Evolutionary conservation across 2,888 invertebrate genomes (phyloP), one percentile per base, ranked within the genome.

Genomic region (Stratiomys singularior): DNA sequence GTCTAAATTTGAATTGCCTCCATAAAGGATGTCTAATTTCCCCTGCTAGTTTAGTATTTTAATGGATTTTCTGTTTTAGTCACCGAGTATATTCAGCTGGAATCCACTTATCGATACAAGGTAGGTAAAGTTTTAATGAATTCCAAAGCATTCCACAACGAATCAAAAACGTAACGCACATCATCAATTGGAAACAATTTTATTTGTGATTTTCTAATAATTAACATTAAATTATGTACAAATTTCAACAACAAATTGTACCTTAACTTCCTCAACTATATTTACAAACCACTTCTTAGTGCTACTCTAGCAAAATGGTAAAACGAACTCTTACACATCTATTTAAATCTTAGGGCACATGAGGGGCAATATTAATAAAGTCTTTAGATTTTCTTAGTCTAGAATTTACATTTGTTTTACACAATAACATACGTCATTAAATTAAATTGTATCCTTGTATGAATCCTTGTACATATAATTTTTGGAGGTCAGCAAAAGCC

Each of bases 271-370:
- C 3, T n/a, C 52, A 52, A 9, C 15, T 15, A 52, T 60, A 60
- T 60, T 0, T 60, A 1, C 60, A 25, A 60, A 25, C 3, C 37
- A 37, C 5, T 0, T 60, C 60, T 60, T 23, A 23, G 23, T 60
- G 21, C 23, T 52, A 52, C 52, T n/a, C 18, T 25, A 28, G 1
- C 11, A 25, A 37, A 30, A 69, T 69, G 69, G 69, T 69, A 47
- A 47, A 47, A 47, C 47, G 18, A 46, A 13, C 21, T 47, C 69
- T 46, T 69, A 69, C 27, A 11, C 46, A 69, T 69, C 69, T 69
- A 69, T 44, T 47, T 47, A 69, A 69, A 21, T 46, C 46, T 69
- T 47, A 69, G 69, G 69, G 69, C 69, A 69, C 69, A 69, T 69
- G 46, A 25, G 69, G 46, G 11, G n/a, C n/a, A 25, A 69, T 69